Evolutionary conservation across 2,888 invertebrate species (phyloP).

Genomic region (Acrobeloides nanus): DNA sequence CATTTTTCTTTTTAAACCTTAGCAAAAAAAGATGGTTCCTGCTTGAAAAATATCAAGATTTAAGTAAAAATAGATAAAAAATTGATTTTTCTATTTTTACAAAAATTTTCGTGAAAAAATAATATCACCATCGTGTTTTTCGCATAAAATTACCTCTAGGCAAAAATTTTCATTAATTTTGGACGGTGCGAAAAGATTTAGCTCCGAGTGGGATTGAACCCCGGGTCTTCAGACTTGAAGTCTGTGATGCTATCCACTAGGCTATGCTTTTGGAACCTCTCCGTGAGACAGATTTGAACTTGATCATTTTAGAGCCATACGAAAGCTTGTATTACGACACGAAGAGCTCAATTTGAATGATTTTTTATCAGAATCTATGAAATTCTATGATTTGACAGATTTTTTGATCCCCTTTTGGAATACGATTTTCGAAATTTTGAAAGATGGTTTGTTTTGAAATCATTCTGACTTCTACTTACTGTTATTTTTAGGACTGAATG

Average conservation of each 20-base stretch:
- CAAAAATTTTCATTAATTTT: too few relatives aligned
- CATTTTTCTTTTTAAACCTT: too few relatives aligned
- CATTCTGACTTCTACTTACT: constrained; percentile 1
- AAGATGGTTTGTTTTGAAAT: constrained; percentile 9
- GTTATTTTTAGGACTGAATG: constrained; percentile 4
- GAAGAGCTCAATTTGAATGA: constrained; percentile 17
- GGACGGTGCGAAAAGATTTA: too few relatives aligned
- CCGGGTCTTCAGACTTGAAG: too few relatives aligned
- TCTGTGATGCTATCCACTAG: too few relatives aligned
- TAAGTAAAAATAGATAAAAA: constrained; percentile 10
- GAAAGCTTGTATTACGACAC: constrained; percentile 24
- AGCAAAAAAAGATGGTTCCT: too few relatives aligned
- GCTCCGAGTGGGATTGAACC: too few relatives aligned
- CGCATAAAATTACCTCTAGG: too few relatives aligned
- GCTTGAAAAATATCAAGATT: constrained; percentile 7
- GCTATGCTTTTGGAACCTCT: too few relatives aligned
- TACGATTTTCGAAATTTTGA: constrained; percentile 24
- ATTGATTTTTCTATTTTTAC: too few relatives aligned
- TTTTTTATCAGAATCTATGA: constrained; percentile 10
- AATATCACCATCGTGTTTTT: too few relatives aligned
- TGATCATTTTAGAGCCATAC: constrained; percentile 18
- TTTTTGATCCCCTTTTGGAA: constrained; percentile 32
- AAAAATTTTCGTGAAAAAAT: constrained; percentile 1
- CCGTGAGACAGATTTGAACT: background rate
- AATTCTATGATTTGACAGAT: constrained; percentile 23